Evolutionary conservation across 2,797 vertebrate genomes (phyloP).

Genomic region (Silurus lanzhouensis): DNA sequence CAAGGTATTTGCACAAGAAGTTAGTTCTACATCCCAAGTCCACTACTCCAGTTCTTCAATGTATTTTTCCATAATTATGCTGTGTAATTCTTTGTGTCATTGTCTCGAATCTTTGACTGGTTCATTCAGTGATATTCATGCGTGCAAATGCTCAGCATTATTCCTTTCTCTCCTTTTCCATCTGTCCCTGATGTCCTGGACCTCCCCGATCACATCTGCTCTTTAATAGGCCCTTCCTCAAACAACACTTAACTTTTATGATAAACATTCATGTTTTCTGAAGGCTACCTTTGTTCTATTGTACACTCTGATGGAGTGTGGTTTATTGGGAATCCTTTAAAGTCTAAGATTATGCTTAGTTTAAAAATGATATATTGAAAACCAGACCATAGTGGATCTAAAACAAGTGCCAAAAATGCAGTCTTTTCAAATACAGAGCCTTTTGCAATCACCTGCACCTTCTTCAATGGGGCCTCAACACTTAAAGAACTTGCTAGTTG

Average conservation of each 20-base stretch:
- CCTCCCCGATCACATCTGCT: constrained; percentile 29
- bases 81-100: constrained; percentile 1
- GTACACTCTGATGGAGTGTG: background rate
- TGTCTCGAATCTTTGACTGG: background rate
- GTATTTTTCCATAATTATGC: background rate
- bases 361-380: constrained; percentile 12
- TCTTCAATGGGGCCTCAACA: background rate
- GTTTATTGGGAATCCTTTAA: constrained; percentile 6
- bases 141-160: constrained; percentile 27
- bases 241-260: constrained; percentile 17
- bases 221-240: constrained; percentile 33
- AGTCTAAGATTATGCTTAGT: constrained; percentile 17
- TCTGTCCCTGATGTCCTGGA: background rate
- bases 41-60: background rate
- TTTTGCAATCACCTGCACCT: constrained; percentile 1
- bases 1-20: background rate
- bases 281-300: background rate
- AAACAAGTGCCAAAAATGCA: background rate
- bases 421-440: background rate
- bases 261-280: constrained; percentile 8
- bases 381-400: background rate
- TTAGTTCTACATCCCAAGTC: background rate
- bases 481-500: constrained; percentile 9
- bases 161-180: background rate
- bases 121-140: constrained; percentile 45